Base-by-base conservation (phyloP, 2,888 invertebrate species). In the Synanthedon vespiformis region DNA sequence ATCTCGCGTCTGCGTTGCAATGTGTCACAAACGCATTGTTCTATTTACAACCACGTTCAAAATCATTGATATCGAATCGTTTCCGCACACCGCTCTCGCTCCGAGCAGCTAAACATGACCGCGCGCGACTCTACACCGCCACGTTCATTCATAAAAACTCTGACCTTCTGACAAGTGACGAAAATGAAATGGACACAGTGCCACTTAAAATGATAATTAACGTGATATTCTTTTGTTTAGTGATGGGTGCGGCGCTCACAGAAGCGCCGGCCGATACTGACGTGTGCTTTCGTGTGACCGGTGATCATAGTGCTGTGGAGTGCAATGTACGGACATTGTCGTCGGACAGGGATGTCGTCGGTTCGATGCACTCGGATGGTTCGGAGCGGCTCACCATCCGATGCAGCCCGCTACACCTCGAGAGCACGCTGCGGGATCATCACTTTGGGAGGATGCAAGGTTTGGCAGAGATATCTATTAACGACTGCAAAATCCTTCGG, bases 401-500 rank as follows among this genome's bases (percentile, higher is more conserved):
- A 61, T 96, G 96, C 85, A 92, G 90, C 74, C 68, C 77, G 63
- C 70, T 69, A 55, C 72, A 68, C 54, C 65, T 68, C 55, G 95
- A 95, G 88, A 95, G 95, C 86, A 90, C 92, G 55, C 83, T 96
- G 65, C 89, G 92, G 51, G 89, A 91, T 51, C 92, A 92, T 62
- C 91, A 91, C 62, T 93, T 94, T 82, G 90, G 91, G 54, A 90
- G 92, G 55, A 88, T 96, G 61, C 92, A 91, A 74, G 93, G 93
- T 67, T 88, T 96, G 60, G 92, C 93, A 64, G 94, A 94, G 69
- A 88, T 96, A 62, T 88, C 90, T 60, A 88, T 96, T 62, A 90
- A 90, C 63, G 90, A 92, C 67, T 96, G 95, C 85, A 95, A 95
- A 78, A 84, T 96, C 59, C 89, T 94, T 54, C 91, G 92, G 50